Conservation (phyloP, 2,113 vertebrate species). For the Meles meles region DNA sequence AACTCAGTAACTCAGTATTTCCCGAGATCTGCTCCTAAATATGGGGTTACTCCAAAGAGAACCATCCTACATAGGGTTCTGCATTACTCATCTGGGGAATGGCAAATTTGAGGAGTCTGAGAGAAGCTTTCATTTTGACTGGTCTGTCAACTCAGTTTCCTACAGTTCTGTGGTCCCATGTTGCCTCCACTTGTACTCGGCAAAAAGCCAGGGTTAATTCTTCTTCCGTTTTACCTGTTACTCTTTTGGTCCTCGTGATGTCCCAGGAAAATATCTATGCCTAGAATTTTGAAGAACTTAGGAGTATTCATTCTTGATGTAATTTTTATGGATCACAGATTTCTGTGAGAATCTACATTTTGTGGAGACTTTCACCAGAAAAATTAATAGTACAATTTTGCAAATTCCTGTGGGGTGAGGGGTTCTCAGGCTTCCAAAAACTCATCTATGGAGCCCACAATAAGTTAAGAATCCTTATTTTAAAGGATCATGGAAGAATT, state of each 20-base stretch:
- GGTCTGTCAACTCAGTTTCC: not conserved
- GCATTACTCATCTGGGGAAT: not conserved
- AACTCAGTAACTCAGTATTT: not conserved
- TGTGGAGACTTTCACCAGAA: not conserved
- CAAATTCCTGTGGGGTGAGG: not conserved
- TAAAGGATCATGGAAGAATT: not conserved
- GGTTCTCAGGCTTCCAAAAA: not conserved
- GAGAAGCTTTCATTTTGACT: not conserved
- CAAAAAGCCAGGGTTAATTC: not conserved
- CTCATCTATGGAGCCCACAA: not conserved
- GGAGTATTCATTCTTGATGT: not conserved
- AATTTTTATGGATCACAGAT: not conserved
- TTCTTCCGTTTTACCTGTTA: not conserved
- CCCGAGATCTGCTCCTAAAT: not conserved
- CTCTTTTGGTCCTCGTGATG: not conserved
- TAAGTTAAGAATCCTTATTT: not conserved
- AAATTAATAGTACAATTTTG: not conserved
- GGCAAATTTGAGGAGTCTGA: not conserved
- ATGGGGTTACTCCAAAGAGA: not conserved
- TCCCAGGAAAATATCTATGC: not conserved
- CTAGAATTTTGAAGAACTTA: not conserved
- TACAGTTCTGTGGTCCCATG: not conserved
- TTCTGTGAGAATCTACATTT: not conserved
- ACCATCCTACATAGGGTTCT: accelerated
- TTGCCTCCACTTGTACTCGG: not conserved